These are phyloP conservation scores for Dendrolimus pini DNA, from an alignment of 2,888 invertebrate species.

Conservation along the genomic window DNA sequence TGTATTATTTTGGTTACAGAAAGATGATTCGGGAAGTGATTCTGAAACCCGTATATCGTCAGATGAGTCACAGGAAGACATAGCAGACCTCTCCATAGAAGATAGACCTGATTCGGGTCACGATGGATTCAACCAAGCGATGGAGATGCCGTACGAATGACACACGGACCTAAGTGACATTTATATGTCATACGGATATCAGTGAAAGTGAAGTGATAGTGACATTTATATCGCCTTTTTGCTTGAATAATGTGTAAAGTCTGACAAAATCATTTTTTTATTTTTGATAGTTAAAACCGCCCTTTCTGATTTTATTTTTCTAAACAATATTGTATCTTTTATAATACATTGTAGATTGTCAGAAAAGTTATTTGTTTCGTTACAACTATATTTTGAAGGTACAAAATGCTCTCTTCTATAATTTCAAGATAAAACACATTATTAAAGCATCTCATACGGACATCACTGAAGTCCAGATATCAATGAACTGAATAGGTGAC, in stretches of 20 bases:
- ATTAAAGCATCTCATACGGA: too few species aligned
- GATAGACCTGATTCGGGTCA: background rate
- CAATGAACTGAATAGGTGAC: background rate
- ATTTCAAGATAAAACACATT: too few species aligned
- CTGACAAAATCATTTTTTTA: too few species aligned
- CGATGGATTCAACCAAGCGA: background rate
- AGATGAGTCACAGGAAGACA: slow-evolving; percentile 4
- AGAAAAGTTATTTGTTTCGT: too few species aligned
- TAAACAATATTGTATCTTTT: too few species aligned
- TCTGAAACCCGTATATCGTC: slow-evolving; percentile 20
- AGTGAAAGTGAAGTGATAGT: background rate
- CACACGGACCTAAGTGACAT: slow-evolving; percentile 7
- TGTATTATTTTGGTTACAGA: slow-evolving; percentile 17
- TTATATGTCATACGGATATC: background rate
- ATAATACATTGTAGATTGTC: too few species aligned
- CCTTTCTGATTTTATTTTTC: too few species aligned
- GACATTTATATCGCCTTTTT: background rate
- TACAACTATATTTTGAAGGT: too few species aligned
- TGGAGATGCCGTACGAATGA: slow-evolving; percentile 4
- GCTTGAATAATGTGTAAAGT: too few species aligned
- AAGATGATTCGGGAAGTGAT: slow-evolving; percentile 28
- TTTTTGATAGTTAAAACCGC: too few species aligned
- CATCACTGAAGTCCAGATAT: too few species aligned
- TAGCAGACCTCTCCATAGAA: background rate
- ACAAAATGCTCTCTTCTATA: too few species aligned